Evolutionary conservation across 2,888 invertebrate genomes (phyloP).

Genomic region (Blastobasis adustella): DNA sequence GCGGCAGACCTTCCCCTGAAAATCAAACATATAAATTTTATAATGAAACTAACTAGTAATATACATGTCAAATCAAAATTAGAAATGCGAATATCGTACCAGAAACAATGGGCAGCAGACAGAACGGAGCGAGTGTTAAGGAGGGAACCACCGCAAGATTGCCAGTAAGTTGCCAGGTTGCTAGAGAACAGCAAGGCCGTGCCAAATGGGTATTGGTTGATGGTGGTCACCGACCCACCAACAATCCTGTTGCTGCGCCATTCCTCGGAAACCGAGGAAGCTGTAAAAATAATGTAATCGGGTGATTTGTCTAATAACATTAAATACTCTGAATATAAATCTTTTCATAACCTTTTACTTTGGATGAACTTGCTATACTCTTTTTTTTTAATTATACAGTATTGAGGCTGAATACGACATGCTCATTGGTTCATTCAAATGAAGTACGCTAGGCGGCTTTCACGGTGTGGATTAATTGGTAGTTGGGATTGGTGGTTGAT

Average conservation of each 20-base stretch:
- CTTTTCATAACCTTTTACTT: no score
- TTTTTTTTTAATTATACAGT: no score
- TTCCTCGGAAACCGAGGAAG: not conserved
- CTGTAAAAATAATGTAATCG: not conserved
- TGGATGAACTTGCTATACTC: no score
- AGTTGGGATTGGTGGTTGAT: no score
- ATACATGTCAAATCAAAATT: not conserved
- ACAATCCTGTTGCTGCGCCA: constrained; percentile 22
- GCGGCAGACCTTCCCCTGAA: not conserved
- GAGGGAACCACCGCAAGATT: constrained; percentile 25
- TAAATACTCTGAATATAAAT: no score
- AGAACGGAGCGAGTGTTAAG: constrained; percentile 29
- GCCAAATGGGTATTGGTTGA: constrained; percentile 22
- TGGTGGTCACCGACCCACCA: constrained; percentile 27
- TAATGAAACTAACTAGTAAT: not conserved
- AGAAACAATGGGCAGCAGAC: constrained; percentile 32
- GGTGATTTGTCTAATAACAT: no score
- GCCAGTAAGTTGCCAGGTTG: constrained; percentile 10
- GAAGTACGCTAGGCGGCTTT: no score
- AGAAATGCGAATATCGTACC: constrained; percentile 19
- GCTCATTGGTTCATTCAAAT: no score
- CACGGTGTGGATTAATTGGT: no score
- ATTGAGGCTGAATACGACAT: no score
- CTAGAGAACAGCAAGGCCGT: constrained; percentile 17
- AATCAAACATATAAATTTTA: not conserved